phyloP scores from a whole-genome alignment of 1,140 invertebrate genomes.

The Pachypsylla venusta region DNA sequence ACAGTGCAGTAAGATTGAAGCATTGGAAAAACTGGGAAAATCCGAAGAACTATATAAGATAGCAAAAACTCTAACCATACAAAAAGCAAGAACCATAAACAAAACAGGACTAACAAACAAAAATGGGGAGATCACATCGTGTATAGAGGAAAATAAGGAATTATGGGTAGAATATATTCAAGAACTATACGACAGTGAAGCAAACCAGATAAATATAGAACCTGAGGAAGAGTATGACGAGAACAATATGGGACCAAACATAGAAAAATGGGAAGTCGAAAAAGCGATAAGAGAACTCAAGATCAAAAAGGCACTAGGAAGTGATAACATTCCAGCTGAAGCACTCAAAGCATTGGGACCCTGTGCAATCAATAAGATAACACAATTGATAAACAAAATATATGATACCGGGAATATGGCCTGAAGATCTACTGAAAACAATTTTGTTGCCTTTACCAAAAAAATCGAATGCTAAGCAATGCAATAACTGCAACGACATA shows the following conservation, averaged over 20 bases:
- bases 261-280: neutral
- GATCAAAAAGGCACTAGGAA: neutral
- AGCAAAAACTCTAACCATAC: no score
- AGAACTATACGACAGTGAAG: no score
- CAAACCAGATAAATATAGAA: neutral
- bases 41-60: no score
- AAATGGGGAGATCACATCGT: no score
- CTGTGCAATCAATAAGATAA: neutral
- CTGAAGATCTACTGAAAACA: neutral
- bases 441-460: neutral
- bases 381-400: neutral
- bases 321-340: conserved; percentile 2
- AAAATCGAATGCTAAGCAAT: conserved; percentile 1
- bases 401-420: neutral
- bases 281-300: neutral
- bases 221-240: neutral
- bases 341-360: neutral
- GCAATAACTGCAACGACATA: neutral
- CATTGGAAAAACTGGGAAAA: no score
- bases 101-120: no score
- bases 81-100: no score
- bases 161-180: no score
- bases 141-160: no score
- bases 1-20: no score
- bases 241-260: neutral